Base-by-base conservation (phyloP, 1,140 invertebrate species). In the Papilio machaon region DNA sequence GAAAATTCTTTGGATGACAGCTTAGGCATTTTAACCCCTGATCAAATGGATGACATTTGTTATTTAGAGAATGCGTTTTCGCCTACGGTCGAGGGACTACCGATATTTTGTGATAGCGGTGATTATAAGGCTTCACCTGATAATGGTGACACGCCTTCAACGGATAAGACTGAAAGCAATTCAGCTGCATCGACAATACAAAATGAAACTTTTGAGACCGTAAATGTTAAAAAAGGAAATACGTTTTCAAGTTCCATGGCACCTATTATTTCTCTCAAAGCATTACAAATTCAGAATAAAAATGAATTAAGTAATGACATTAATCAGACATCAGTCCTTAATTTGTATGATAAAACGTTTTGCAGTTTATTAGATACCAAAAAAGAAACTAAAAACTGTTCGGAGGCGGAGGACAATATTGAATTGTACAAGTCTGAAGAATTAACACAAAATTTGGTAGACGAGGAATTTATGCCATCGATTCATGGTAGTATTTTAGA, bases 1-100 rank as follows among this genome's bases (percentile, higher is more conserved):
- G 97, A 98, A 86, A 96, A 97, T 87, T 97, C 97, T 15, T 96
- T 97, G 82, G 97, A 98, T 90, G 97, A 98, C 85, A 97, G 97
- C 86, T 94, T 98, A 81, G 97, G 97, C 10, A 98, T 98, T 83
- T 94, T 98, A 19, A 98, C 97, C 8, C 97, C 97, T 0, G 97
- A 98, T 94, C 97, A 98, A 90, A 98, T 98, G 97, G 96, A 96
- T 79, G 97, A 97, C 90, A 96, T 96, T 86, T 96, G 95, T 46
- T 95, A 96, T 82, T 95, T 95, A 84, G 92, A 92, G 94, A 95
- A 94, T 92, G 95, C 94, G 89, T 96, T 95, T 94, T 96, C 95
- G 73, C 96, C 96, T 78, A 96, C 96, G 38, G 93, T 94, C 15
- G 95, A 95, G 83, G 93, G 93, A 76, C 85, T 95, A 84, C 93